phyloP scores from a whole-genome alignment of 2,113 vertebrate genomes.

The Irena cyanogastra region DNA sequence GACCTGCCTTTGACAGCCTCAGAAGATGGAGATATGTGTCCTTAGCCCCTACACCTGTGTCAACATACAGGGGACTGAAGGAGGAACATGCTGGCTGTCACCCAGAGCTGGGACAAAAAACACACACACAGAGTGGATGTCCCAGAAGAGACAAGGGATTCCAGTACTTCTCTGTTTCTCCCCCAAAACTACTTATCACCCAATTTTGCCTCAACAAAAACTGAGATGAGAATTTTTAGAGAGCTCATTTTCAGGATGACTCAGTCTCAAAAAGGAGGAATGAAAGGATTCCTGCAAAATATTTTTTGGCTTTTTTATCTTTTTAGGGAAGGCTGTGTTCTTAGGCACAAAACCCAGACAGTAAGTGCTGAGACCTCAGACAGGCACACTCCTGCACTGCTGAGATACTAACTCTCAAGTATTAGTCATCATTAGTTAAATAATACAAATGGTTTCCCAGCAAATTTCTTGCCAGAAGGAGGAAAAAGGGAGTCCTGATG shows the following conservation, averaged over 20 bases:
- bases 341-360: not conserved
- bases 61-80: not conserved
- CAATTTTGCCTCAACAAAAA: not conserved
- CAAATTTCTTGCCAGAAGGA: conserved; percentile 20
- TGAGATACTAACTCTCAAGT: not conserved
- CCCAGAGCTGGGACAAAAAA: not conserved
- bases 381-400: not conserved
- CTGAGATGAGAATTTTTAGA: not conserved
- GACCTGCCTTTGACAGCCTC: not conserved
- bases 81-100: not conserved
- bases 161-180: not conserved
- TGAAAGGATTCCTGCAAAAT: not conserved
- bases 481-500: not conserved
- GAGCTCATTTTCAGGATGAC: not conserved
- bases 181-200: not conserved
- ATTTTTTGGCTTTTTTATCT: not conserved
- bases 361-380: not conserved
- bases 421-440: not conserved
- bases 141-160: not conserved
- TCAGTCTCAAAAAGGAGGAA: not conserved
- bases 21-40: not conserved
- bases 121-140: not conserved
- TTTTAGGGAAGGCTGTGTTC: not conserved
- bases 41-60: not conserved
- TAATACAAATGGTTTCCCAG: conserved; percentile 20